phyloP scores from a whole-genome alignment of 2,888 invertebrate species.

The Tipula lateralis region DNA sequence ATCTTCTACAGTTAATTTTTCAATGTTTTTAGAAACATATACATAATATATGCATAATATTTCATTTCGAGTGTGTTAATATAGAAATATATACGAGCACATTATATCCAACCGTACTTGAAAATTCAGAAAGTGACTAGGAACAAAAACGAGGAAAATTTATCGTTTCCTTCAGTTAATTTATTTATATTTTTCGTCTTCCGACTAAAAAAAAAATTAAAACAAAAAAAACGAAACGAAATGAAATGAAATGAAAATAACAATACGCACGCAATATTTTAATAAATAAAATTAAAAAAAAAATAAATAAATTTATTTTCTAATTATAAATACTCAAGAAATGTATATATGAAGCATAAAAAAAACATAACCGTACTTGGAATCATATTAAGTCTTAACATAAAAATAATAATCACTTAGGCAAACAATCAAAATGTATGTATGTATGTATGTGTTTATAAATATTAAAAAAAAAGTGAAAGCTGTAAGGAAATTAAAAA shows the following conservation, averaged over 20 bases:
- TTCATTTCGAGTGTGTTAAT: not conserved
- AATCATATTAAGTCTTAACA: not conserved
- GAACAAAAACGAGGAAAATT: not conserved
- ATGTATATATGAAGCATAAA: not conserved
- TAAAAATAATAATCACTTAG: not conserved
- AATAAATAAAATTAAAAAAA: not conserved
- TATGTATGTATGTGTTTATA: not conserved
- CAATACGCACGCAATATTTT: conserved; percentile 11
- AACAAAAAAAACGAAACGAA: not conserved
- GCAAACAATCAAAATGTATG: not conserved
- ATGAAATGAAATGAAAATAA: not conserved
- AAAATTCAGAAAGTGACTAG: not conserved
- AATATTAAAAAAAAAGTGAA: not conserved
- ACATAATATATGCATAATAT: not conserved
- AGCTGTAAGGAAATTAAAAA: not conserved
- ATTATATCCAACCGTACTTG: not conserved
- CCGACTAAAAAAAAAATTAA: not conserved
- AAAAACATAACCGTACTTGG: not conserved
- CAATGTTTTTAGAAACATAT: not conserved
- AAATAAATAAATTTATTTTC: not conserved
- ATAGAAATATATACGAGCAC: not conserved
- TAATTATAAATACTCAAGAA: not conserved
- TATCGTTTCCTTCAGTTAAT: conserved; percentile 11
- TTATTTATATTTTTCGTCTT: conserved; percentile 11
- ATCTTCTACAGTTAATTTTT: not conserved